These are phyloP conservation scores for Euplexia lucipara DNA, from an alignment of 2,888 invertebrate genomes.

Conservation along the genomic window DNA sequence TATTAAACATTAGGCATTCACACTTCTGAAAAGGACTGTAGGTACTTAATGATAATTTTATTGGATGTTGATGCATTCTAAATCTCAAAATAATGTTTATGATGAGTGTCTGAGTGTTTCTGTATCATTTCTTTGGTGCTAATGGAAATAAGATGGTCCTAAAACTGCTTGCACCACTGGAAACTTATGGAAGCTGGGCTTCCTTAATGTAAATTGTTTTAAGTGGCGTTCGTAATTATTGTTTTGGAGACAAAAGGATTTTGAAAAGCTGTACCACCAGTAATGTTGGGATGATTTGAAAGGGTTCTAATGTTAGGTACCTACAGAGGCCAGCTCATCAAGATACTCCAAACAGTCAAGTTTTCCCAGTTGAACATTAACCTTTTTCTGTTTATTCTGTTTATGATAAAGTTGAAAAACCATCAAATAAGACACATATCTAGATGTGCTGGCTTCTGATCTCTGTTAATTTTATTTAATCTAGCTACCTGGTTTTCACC, in stretches of 20 bases:
- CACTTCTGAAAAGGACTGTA: conserved; percentile 50
- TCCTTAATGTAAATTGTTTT: conserved; percentile 36
- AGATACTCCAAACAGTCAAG: too few species aligned
- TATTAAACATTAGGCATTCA: conserved; percentile 51
- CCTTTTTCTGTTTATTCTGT: too few species aligned
- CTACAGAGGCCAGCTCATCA: too few species aligned
- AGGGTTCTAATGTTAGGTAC: too few species aligned
- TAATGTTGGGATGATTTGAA: too few species aligned
- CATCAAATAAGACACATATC: too few species aligned
- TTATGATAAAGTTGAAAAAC: too few species aligned
- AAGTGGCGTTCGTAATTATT: conserved; percentile 27
- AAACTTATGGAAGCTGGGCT: conserved; percentile 13
- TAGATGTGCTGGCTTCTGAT: too few species aligned
- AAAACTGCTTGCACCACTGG: conserved; percentile 37
- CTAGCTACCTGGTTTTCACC: too few species aligned
- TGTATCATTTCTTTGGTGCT: conserved; percentile 51
- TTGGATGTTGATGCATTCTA: conserved; percentile 56
- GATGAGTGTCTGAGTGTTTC: conserved; percentile 49
- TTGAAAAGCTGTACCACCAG: conserved; percentile 8
- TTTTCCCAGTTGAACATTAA: too few species aligned
- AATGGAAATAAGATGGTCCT: conserved; percentile 47
- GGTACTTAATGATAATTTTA: conserved; percentile 58
- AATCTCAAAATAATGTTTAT: conserved; percentile 63
- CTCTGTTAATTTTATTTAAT: too few species aligned
- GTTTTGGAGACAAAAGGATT: conserved; percentile 28